Evolutionary conservation across 2,888 invertebrate species (phyloP).

Genomic region (Tholera decimalis): DNA sequence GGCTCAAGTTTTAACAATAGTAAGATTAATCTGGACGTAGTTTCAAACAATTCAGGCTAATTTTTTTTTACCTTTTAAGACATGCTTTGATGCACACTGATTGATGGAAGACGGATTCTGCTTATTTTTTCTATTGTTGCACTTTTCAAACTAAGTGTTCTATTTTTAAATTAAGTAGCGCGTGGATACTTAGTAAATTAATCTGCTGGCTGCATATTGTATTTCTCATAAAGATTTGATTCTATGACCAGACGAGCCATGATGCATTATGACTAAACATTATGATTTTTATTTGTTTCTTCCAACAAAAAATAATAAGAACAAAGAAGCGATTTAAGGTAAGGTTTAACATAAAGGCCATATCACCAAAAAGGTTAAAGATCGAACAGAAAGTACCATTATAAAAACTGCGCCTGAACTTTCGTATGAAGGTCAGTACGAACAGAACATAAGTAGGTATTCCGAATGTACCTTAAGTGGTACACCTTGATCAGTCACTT

Average conservation of each 20-base stretch:
- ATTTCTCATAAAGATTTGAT: too few relatives aligned
- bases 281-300: too few relatives aligned
- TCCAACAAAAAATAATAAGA: too few relatives aligned
- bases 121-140: neutral
- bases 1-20: constrained; percentile 36
- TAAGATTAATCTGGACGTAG: constrained; percentile 41
- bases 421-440: constrained; percentile 14
- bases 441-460: neutral
- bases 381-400: constrained; percentile 40
- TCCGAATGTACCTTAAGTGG: constrained; percentile 21
- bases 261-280: too few relatives aligned
- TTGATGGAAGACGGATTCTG: neutral
- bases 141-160: neutral
- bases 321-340: too few relatives aligned
- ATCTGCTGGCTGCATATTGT: neutral
- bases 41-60: constrained; percentile 28
- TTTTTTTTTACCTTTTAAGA: constrained; percentile 14
- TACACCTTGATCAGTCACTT: constrained; percentile 55
- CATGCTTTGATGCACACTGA: constrained; percentile 13
- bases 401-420: constrained; percentile 7
- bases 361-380: constrained; percentile 22
- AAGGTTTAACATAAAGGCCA: neutral
- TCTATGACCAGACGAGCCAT: too few relatives aligned
- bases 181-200: neutral
- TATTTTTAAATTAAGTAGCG: constrained; percentile 3